phyloP scores from a whole-genome alignment of 2,113 vertebrate species.

The Zeus faber region DNA sequence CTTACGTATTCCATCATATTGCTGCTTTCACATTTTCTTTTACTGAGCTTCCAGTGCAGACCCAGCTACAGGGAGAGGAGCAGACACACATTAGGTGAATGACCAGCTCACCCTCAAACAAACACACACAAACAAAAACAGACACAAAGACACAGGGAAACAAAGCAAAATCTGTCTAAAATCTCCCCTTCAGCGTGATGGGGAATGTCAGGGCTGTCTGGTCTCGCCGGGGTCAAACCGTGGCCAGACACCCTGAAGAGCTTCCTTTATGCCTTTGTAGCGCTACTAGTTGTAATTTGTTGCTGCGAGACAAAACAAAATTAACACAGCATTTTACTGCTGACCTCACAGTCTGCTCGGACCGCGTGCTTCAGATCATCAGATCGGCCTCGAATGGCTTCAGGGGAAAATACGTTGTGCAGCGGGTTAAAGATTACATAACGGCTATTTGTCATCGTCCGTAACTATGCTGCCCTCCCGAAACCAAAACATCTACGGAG shows the following conservation, averaged over 20 bases:
- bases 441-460: constrained; percentile 50
- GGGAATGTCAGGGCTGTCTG: constrained; percentile 61
- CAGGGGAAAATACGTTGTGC: constrained; percentile 32
- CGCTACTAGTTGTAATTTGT: constrained; percentile 71
- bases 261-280: constrained; percentile 65
- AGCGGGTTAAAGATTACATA: constrained; percentile 45
- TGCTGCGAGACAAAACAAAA: constrained; percentile 73
- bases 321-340: constrained; percentile 64
- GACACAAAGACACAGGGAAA: constrained; percentile 25
- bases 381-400: constrained; percentile 49
- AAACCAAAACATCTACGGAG: neutral
- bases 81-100: constrained; percentile 34
- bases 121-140: constrained; percentile 42
- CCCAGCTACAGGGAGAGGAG: constrained; percentile 82
- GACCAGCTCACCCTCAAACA: constrained; percentile 24
- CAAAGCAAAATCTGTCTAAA: constrained; percentile 61
- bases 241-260: constrained; percentile 72
- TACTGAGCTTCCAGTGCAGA: constrained; percentile 98
- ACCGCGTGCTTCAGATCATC: constrained; percentile 30
- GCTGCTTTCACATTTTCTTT: constrained; percentile 98
- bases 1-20: constrained; percentile 97
- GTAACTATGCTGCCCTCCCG: no score
- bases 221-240: constrained; percentile 63
- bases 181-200: constrained; percentile 48
- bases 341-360: constrained; percentile 59